Base-by-base conservation (phyloP, 2,888 invertebrate genomes). In the Pollenia angustigena region DNA sequence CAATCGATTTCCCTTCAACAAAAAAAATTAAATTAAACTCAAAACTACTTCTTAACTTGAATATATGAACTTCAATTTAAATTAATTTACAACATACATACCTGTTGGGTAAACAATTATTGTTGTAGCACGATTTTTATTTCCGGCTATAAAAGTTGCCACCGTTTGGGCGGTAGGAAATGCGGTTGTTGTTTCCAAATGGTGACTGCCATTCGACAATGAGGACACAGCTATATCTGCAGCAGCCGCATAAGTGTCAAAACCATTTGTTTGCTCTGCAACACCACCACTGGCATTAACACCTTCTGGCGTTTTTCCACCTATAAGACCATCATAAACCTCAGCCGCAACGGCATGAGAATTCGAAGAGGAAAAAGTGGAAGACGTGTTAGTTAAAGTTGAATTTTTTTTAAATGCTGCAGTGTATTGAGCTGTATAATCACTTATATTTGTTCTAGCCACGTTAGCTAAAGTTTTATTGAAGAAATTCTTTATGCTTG, bases 41-140 rank as follows among this genome's bases (percentile, higher is more conserved):
- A 23, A n/a, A 11, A 56, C 23, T 6, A 32, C 32, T 4, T 32
- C 32, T 32, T 32, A 32, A 32, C 32, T 32, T 32, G 6, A 11
- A 23, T 56, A 23, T 18, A 4, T n/a, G n/a, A n/a, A n/a, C 12
- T 18, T 56, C 23, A 11, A 44, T 58, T 11, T 46, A 48, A 60
- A n/a, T 58, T 48, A 16, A 48, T 46, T 62, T 16, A 60, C 44
- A 40, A 90, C 93, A 94, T 92, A 90, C 93, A 94, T 92, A 96
- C 96, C 96, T 91, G 96, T 96, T 23, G 96, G 96, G 93, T 96
- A 96, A 88, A 97, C 95, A 90, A 96, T 95, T 90, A 96, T 94
- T 91, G 96, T 95, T 46, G 96, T 95, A 85, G 96, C 96, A 90
- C 96, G 94, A 93, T 96, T 96, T 91, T 95, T 96, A 89, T 95